Evolutionary conservation across 2,113 vertebrate genomes (phyloP).

Genomic region (Atherinomorus stipes): DNA sequence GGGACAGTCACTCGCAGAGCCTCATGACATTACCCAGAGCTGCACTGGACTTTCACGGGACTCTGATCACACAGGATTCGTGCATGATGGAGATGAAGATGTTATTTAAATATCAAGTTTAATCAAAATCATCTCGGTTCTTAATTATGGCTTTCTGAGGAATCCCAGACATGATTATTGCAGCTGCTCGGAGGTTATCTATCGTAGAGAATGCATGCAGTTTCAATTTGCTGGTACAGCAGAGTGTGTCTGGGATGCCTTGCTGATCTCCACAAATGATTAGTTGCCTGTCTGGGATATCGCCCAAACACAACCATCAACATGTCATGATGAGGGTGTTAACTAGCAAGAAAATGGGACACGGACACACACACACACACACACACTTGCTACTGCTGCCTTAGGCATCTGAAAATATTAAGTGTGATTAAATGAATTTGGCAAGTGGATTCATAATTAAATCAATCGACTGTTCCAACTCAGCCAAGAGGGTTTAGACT

Average conservation of each 20-base stretch:
- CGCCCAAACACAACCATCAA: constrained; percentile 13
- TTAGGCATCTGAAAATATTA: constrained; percentile 9
- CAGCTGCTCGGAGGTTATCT: constrained; percentile 6
- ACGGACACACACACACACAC: too few species aligned
- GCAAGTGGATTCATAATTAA: constrained; percentile 34
- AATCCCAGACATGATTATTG: background rate
- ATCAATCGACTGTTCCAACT: constrained; percentile 17
- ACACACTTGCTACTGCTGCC: constrained; percentile 17
- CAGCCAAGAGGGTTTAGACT: constrained; percentile 4
- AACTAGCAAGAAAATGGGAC: constrained; percentile 20
- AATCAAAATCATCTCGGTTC: background rate
- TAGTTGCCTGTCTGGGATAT: background rate
- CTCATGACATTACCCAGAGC: background rate
- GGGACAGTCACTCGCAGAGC: constrained; percentile 25
- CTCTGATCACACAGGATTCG: background rate
- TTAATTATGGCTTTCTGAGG: background rate
- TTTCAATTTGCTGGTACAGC: constrained; percentile 1
- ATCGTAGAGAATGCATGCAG: background rate
- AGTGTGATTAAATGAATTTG: constrained; percentile 36
- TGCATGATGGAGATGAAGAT: background rate
- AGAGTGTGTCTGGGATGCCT: constrained; percentile 16
- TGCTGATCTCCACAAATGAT: constrained; percentile 10
- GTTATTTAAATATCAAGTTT: background rate
- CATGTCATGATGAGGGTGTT: constrained; percentile 25
- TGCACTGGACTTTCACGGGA: background rate